phyloP scores from a whole-genome alignment of 2,113 vertebrate species.

The Leptocoma aspasia region DNA sequence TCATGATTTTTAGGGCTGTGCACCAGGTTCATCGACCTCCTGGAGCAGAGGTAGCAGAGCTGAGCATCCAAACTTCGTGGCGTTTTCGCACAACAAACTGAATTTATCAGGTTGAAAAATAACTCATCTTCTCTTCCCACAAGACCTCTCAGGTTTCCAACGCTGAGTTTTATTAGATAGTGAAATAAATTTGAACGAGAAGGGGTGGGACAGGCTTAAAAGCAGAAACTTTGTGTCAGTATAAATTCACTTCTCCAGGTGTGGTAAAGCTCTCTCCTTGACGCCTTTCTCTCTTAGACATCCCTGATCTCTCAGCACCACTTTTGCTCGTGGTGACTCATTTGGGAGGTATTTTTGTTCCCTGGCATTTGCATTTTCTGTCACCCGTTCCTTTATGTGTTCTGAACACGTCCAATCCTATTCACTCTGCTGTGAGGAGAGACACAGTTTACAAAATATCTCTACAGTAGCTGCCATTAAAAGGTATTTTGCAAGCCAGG shows the following conservation, averaged over 20 bases:
- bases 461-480: not conserved
- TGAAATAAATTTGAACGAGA: not conserved
- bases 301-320: not conserved
- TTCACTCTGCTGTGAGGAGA: conserved; percentile 6
- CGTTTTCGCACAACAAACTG: not conserved
- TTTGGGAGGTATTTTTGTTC: conserved; percentile 42
- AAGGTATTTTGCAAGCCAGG: not conserved
- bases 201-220: not conserved
- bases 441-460: not conserved
- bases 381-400: conserved; percentile 12
- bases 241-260: not conserved
- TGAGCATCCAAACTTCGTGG: not conserved
- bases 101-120: not conserved
- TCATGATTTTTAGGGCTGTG: not conserved
- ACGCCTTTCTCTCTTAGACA: not conserved
- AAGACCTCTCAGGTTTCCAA: not conserved
- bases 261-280: not conserved
- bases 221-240: not conserved
- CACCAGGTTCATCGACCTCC: not conserved
- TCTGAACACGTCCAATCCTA: conserved; percentile 30
- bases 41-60: not conserved
- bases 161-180: not conserved
- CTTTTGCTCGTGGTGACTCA: not conserved
- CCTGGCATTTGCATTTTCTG: conserved; percentile 32
- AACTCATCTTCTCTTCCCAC: not conserved